A percentile compares a stretch with the other conserved stretches of the same genome.
These are phyloP conservation scores for Platyrinchus mystaceus DNA, from an alignment of 2,797 vertebrate genomes.

Conservation along the genomic window DNA sequence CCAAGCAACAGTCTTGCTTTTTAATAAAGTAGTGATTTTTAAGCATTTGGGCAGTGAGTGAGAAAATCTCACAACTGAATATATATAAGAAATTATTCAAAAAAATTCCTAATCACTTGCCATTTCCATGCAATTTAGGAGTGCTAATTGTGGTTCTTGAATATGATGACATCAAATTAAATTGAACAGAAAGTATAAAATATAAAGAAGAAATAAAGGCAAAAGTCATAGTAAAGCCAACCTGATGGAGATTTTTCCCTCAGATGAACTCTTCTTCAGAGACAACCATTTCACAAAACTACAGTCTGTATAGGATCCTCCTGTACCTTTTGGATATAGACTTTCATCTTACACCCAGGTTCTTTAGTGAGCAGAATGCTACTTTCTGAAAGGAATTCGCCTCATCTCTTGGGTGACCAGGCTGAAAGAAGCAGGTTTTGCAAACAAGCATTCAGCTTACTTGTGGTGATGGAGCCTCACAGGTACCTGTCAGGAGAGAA, in stretches of 20 bases:
- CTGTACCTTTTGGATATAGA: neutral
- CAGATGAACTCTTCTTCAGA: neutral
- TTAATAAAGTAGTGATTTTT: neutral
- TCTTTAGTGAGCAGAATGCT: neutral
- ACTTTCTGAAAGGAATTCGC: neutral
- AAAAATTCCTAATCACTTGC: neutral
- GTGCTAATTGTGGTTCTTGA: neutral
- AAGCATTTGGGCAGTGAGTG: neutral
- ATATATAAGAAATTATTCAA: neutral
- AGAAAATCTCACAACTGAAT: neutral
- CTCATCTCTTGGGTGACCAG: neutral
- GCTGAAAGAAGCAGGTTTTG: neutral
- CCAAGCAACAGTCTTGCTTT: neutral
- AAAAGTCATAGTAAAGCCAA: neutral
- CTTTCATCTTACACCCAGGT: neutral
- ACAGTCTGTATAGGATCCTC: neutral
- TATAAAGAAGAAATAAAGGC: neutral
- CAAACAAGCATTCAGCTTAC: neutral
- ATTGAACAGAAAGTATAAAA: neutral
- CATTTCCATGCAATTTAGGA: neutral
- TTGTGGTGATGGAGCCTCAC: neutral
- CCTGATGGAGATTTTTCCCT: neutral
- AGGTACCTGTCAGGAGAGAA: neutral
- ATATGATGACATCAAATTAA: neutral
- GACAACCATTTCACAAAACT: neutral